Evolutionary conservation across 1,140 invertebrate genomes (phyloP), one percentile per base, ranked within the genome.

Genomic region (Drosophila pseudoobscura): DNA sequence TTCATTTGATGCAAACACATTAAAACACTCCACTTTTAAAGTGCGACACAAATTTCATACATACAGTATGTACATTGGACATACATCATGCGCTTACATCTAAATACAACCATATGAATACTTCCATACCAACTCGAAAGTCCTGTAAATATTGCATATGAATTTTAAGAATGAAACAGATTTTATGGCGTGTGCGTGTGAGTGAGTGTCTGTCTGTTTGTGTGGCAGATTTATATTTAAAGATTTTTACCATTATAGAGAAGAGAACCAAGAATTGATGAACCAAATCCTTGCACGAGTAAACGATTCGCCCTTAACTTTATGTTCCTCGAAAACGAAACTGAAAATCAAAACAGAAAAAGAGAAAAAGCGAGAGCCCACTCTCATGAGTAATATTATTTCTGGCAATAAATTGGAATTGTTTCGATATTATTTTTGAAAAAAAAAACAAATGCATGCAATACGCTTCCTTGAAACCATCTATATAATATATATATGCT

Each of bases 231-330:
- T 49, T 65, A 45, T 74, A 56, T 74, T 74, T 11, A 43, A 57
- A 65, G 47, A 31, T 52, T 57, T 74, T 58, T 47, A 24, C 53
- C 51, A 22, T 49, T 39, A 51, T 44, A 74, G 59, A 41, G 57
- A 47, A 43, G 13, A 56, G 79, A 82, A 62, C 47, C 45, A 45
- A 41, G 43, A 61, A 13, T 51, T 11, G 24, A 43, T 24, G 58
- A 79, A 52, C 49, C 71, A 80, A 80, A 90, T 91, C 90, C 90
- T 91, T 91, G 90, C 90, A 91, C 90, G 90, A 91, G 90, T 91
- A 72, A 79, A 77, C 88, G 82, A 83, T 91, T 83, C 77, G 90
- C 90, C 90, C 90, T 90, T 84, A 78, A 77, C 76, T 82, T 88
- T 88, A 64, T 55, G 41, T 76, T 78, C 29, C 47, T 45, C 41